Evolutionary conservation across 1,140 invertebrate species (phyloP).

Genomic region (Chironomus striatipennis): DNA sequence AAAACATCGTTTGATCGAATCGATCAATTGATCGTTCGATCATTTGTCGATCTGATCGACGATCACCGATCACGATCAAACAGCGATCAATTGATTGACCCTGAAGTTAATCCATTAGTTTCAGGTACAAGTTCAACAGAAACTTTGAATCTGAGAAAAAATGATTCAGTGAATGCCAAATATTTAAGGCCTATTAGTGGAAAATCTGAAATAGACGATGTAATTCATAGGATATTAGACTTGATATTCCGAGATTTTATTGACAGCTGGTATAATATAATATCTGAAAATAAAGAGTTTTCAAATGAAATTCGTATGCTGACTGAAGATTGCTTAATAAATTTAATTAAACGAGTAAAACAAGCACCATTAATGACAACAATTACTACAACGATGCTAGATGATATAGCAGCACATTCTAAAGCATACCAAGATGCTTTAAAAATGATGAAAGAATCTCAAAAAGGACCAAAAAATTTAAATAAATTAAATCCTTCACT

Average conservation of each 20-base stretch:
- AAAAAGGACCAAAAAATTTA: conserved; percentile 15
- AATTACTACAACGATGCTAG: conserved; percentile 75
- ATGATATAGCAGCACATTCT: conserved; percentile 83
- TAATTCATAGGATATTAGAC: conserved; percentile 45
- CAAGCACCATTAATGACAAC: conserved; percentile 83
- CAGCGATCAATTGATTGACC: too few relatives aligned
- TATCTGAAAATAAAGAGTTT: conserved; percentile 47
- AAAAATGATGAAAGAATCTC: conserved; percentile 10
- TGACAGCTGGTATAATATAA: conserved; percentile 57
- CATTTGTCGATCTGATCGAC: too few relatives aligned
- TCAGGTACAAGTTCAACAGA: neutral
- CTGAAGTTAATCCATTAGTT: neutral
- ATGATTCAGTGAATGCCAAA: neutral
- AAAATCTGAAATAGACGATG: conserved; percentile 25
- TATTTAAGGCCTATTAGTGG: conserved; percentile 18
- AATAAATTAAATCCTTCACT: conserved; percentile 22
- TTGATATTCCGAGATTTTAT: conserved; percentile 70
- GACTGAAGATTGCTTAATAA: conserved; percentile 19
- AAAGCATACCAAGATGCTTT: conserved; percentile 55
- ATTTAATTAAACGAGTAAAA: conserved; percentile 55
- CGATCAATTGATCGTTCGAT: too few relatives aligned
- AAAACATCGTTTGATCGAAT: too few relatives aligned
- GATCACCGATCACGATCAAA: too few relatives aligned
- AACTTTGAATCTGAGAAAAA: conserved; percentile 21
- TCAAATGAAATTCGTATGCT: conserved; percentile 17